Evolutionary conservation across 1,140 invertebrate genomes (phyloP).

Genomic region (Philopotamus ludificatus): DNA sequence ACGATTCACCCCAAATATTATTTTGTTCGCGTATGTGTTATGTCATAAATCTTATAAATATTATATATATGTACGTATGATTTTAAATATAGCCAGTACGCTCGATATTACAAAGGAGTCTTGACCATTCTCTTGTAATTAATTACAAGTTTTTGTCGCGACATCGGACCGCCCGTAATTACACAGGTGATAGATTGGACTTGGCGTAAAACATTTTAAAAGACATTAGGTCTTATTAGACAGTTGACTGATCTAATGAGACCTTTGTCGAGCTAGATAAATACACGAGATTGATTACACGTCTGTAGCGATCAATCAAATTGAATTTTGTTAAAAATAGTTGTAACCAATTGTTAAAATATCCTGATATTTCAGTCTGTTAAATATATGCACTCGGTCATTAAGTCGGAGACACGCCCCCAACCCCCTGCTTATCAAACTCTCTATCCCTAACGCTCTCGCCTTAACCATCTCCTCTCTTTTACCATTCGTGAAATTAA

Average conservation of each 20-base stretch:
- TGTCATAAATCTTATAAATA: slow-evolving; percentile 27
- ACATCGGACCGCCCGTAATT: background rate
- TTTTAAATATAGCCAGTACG: background rate
- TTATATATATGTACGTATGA: slow-evolving; percentile 14
- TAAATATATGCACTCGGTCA: background rate
- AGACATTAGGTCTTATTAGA: background rate
- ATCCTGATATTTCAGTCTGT: too few relatives aligned
- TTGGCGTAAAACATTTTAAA: background rate
- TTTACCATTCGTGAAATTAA: too few relatives aligned
- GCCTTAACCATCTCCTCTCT: too few relatives aligned
- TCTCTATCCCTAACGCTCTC: too few relatives aligned
- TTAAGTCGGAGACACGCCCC: background rate
- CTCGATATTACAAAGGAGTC: too few relatives aligned
- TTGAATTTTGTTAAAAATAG: too few relatives aligned
- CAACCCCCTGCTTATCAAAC: too few relatives aligned
- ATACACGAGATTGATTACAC: background rate
- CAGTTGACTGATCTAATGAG: background rate
- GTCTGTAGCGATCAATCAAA: background rate
- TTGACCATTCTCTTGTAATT: too few relatives aligned
- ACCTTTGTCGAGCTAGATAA: background rate
- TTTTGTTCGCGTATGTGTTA: slow-evolving; percentile 25
- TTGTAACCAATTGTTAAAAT: too few relatives aligned
- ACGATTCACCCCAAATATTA: slow-evolving; percentile 33
- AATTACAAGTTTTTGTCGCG: too few relatives aligned
- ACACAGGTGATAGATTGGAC: background rate